Evolutionary conservation across 2,113 vertebrate species (phyloP).

Genomic region (Taxidea taxus): DNA sequence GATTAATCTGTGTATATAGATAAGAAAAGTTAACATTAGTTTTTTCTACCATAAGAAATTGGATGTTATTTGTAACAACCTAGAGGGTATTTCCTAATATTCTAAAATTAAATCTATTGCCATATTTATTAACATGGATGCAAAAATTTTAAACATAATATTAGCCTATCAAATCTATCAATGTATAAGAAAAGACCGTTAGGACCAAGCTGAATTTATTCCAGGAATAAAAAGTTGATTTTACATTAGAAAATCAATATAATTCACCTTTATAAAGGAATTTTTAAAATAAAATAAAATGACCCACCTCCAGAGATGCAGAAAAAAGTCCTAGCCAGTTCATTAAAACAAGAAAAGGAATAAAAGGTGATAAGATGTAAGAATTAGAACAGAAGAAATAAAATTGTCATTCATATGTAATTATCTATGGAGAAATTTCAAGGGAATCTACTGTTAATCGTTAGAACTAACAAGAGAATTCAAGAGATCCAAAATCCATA

Average conservation of each 20-base stretch:
- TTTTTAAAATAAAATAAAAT: slow-evolving; percentile 55
- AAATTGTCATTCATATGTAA: neutral
- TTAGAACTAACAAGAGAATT: neutral
- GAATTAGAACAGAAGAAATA: slow-evolving; percentile 24
- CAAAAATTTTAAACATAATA: neutral
- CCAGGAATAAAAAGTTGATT: neutral
- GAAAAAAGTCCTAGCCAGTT: slow-evolving; percentile 64
- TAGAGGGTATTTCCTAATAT: neutral
- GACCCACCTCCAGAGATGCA: slow-evolving; percentile 60
- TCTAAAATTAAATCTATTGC: slow-evolving; percentile 6
- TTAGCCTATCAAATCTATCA: neutral
- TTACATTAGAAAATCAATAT: slow-evolving; percentile 36
- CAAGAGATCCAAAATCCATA: neutral
- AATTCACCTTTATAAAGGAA: neutral
- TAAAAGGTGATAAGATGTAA: slow-evolving; percentile 36
- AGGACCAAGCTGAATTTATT: neutral
- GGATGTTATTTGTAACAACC: neutral
- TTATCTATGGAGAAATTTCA: neutral
- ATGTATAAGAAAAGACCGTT: neutral
- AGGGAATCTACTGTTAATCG: neutral
- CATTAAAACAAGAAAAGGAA: slow-evolving; percentile 56
- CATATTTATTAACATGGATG: neutral
- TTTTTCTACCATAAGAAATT: neutral
- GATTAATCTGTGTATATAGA: slow-evolving; percentile 85
- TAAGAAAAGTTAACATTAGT: slow-evolving; percentile 41